A percentile compares a stretch with the other conserved stretches of the same genome.
phyloP scores from a whole-genome alignment of 2,888 invertebrate species.

The Clunio marinus region DNA sequence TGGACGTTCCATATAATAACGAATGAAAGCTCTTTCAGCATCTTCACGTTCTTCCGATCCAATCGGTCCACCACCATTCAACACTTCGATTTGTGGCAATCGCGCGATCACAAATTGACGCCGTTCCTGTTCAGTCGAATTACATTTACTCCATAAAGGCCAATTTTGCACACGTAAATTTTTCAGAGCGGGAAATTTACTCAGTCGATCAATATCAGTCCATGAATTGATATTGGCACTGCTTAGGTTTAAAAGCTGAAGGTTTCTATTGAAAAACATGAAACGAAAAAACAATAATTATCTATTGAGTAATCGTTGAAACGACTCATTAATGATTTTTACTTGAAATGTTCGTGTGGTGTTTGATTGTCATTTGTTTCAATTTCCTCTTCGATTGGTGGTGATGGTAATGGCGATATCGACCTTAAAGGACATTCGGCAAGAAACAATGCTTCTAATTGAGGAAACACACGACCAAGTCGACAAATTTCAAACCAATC shows the following conservation, averaged over 20 bases:
- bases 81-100: slow-evolving; percentile 74
- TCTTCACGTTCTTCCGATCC: slow-evolving; percentile 82
- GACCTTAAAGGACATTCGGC: slow-evolving; percentile 76
- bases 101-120: slow-evolving; percentile 82
- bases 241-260: slow-evolving; percentile 79
- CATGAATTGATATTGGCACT: slow-evolving; percentile 77
- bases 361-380: not conserved
- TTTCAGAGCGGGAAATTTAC: slow-evolving; percentile 74
- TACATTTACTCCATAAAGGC: slow-evolving; percentile 70
- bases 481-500: slow-evolving; percentile 80
- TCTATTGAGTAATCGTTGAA: not conserved
- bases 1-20: slow-evolving; percentile 85
- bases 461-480: slow-evolving; percentile 80
- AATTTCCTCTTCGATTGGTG: slow-evolving; percentile 7
- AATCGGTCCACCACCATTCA: slow-evolving; percentile 87
- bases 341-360: slow-evolving; percentile 36
- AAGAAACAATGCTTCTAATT: slow-evolving; percentile 75
- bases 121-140: slow-evolving; percentile 84
- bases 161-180: slow-evolving; percentile 75
- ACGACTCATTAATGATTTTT: not conserved
- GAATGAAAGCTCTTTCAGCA: slow-evolving; percentile 87
- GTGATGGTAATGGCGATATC: slow-evolving; percentile 27
- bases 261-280: slow-evolving; percentile 47
- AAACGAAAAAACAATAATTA: not conserved
- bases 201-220: slow-evolving; percentile 84